Conservation (phyloP, 2,888 invertebrate species). For the Malthinus seriepunctatus region DNA sequence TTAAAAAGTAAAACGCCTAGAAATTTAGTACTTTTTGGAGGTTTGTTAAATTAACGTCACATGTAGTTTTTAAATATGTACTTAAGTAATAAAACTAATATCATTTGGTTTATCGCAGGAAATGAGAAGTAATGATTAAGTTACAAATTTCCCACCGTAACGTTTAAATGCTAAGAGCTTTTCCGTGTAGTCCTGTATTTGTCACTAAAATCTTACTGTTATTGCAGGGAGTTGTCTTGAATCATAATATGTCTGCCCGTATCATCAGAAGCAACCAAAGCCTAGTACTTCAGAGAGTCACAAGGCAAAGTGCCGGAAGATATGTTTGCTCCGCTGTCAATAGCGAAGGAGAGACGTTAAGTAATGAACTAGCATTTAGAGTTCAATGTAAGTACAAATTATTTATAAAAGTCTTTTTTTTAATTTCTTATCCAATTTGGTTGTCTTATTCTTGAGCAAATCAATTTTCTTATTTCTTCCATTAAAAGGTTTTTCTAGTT, state of each 20-base stretch:
- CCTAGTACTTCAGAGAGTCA: slow-evolving; percentile 87
- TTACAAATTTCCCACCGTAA: slow-evolving; percentile 24
- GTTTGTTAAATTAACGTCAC: no score
- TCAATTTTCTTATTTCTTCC: neutral
- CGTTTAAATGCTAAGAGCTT: slow-evolving; percentile 38
- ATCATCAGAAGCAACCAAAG: slow-evolving; percentile 92
- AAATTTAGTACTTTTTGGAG: no score
- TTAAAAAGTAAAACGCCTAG: no score
- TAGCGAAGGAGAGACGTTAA: slow-evolving; percentile 84
- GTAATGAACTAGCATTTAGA: slow-evolving; percentile 81
- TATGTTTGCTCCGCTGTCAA: slow-evolving; percentile 90
- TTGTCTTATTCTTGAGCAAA: neutral
- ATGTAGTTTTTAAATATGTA: neutral
- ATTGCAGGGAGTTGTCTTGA: slow-evolving; percentile 74
- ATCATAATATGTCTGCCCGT: slow-evolving; percentile 84
- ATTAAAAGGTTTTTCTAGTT: neutral
- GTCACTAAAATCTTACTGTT: slow-evolving; percentile 30
- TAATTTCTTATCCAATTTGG: neutral
- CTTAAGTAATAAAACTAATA: slow-evolving; percentile 18
- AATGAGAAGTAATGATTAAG: slow-evolving; percentile 27
- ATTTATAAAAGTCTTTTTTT: neutral
- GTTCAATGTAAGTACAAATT: slow-evolving; percentile 79
- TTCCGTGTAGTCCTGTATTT: slow-evolving; percentile 35
- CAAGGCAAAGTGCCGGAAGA: slow-evolving; percentile 80
- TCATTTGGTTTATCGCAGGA: slow-evolving; percentile 20